A percentile compares a stretch with the other conserved stretches of the same genome.
phyloP scores from a whole-genome alignment of 2,888 invertebrate genomes.

The Monopis laevigella region DNA sequence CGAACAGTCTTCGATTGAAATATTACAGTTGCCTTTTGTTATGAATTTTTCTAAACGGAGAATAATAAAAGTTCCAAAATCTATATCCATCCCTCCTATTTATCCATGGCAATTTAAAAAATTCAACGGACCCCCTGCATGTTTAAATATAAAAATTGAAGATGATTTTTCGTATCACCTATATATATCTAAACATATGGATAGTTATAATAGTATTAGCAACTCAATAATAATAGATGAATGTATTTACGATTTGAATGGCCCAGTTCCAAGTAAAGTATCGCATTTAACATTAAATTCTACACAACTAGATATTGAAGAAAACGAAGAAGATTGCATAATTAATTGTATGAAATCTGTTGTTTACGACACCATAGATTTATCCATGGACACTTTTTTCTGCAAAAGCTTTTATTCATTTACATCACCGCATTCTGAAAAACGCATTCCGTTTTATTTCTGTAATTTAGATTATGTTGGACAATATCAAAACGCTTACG shows the following conservation, averaged over 20 bases:
- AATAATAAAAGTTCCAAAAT: constrained; percentile 28
- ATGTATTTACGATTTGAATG: not conserved
- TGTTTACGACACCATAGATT: not conserved
- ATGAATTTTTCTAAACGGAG: constrained; percentile 24
- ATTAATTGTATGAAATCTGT: not conserved
- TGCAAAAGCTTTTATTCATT: constrained; percentile 33
- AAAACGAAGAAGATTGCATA: constrained; percentile 25
- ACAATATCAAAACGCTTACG: constrained; percentile 40
- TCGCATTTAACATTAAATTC: not conserved
- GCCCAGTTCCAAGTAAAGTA: not conserved
- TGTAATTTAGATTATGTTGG: constrained; percentile 38
- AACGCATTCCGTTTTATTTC: constrained; percentile 31
- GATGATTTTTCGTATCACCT: constrained; percentile 33
- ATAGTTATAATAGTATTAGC: not conserved
- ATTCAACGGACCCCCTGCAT: constrained; percentile 31
- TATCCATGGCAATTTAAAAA: constrained; percentile 42
- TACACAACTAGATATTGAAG: constrained; percentile 22
- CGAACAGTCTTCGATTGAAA: constrained; percentile 24
- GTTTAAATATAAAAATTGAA: constrained; percentile 26
- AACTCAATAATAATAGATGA: not conserved
- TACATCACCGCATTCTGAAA: constrained; percentile 28
- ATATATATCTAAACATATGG: constrained; percentile 30
- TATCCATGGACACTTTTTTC: constrained; percentile 35
- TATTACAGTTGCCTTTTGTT: constrained; percentile 34
- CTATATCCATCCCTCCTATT: constrained; percentile 32